These are phyloP conservation scores for Syrphus vitripennis DNA, from an alignment of 2,888 invertebrate genomes.

Conservation along the genomic window DNA sequence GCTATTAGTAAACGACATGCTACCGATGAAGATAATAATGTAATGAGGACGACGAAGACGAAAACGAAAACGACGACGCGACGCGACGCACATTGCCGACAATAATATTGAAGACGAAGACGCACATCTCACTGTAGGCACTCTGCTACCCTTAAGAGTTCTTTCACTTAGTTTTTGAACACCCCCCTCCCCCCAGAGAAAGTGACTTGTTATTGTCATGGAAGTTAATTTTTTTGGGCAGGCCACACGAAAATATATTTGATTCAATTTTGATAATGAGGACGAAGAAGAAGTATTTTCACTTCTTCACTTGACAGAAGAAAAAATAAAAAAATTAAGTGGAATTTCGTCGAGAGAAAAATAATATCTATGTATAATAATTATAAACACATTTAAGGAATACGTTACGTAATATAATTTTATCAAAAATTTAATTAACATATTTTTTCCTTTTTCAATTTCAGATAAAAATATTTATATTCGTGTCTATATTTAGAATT, in stretches of 20 bases:
- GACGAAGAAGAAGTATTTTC: constrained; percentile 3
- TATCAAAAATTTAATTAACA: constrained; percentile 20
- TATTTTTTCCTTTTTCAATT: constrained; percentile 22
- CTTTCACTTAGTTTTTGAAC: background rate
- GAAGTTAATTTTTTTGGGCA: constrained; percentile 29
- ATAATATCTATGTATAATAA: background rate
- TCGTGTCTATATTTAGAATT: background rate
- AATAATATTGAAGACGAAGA: constrained; percentile 18
- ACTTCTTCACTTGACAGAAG: background rate
- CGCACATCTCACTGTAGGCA: background rate
- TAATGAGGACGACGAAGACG: constrained; percentile 15
- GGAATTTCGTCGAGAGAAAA: background rate
- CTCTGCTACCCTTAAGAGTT: constrained; percentile 9
- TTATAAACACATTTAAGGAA: background rate
- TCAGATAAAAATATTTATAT: constrained; percentile 20
- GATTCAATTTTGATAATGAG: constrained; percentile 58
- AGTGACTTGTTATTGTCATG: constrained; percentile 52
- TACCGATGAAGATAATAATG: constrained; percentile 34
- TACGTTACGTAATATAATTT: background rate
- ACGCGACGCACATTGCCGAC: background rate
- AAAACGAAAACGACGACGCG: background rate
- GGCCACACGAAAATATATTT: constrained; percentile 16
- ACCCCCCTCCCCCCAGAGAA: background rate
- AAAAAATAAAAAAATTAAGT: background rate
- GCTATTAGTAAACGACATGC: constrained; percentile 62